phyloP scores from a whole-genome alignment of 2,888 invertebrate species.

The Apamea epomidion region DNA sequence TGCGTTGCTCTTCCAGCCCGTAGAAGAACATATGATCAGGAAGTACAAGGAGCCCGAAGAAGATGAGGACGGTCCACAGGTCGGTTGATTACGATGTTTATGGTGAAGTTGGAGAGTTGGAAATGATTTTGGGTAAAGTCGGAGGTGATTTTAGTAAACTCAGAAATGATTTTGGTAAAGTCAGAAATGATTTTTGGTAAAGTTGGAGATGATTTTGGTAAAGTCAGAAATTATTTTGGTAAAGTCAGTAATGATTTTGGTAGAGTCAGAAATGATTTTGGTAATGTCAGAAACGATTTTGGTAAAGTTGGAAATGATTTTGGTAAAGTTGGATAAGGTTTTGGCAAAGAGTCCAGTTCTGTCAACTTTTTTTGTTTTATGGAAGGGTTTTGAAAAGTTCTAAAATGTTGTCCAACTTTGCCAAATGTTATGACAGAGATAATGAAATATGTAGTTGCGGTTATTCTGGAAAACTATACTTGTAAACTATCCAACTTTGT shows the following conservation, averaged over 20 bases:
- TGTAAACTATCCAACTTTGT: conserved; percentile 7
- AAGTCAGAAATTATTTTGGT: neutral
- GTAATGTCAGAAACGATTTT: neutral
- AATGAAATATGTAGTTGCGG: neutral
- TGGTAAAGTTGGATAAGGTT: neutral
- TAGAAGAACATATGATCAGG: conserved; percentile 94
- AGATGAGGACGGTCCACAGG: conserved; percentile 85
- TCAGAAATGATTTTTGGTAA: neutral
- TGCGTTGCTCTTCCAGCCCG: conserved; percentile 95
- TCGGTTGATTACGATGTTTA: conserved; percentile 61
- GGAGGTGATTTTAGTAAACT: neutral
- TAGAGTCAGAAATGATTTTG: too few species aligned
- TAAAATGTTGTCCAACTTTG: neutral
- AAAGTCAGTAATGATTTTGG: too few species aligned
- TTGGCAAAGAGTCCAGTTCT: neutral
- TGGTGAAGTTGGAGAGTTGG: neutral
- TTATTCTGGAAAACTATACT: neutral
- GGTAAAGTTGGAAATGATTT: neutral
- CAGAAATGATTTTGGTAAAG: neutral
- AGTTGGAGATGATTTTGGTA: neutral
- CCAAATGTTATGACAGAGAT: neutral
- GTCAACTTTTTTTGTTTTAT: too few species aligned
- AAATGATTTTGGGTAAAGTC: neutral
- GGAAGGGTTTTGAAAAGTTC: too few species aligned
- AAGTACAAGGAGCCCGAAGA: conserved; percentile 88